Evolutionary conservation across 1,140 invertebrate genomes (phyloP).

Genomic region (Papilio polytes): DNA sequence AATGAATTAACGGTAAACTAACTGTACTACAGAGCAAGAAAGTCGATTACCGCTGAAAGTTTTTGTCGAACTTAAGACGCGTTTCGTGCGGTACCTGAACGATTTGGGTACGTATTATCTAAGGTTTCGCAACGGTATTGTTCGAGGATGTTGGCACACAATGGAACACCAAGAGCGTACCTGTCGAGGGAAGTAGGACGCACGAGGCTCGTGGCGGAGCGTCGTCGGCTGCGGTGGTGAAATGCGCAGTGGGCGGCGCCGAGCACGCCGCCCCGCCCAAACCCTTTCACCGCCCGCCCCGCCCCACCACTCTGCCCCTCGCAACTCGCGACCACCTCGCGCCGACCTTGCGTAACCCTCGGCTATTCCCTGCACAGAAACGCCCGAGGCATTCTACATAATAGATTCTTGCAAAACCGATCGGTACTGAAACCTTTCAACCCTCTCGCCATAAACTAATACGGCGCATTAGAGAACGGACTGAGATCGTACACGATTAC

Average conservation of each 20-base stretch:
- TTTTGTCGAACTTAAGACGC: not conserved
- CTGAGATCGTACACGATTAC: constrained; percentile 31
- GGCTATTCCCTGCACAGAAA: constrained; percentile 62
- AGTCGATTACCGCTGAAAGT: not conserved
- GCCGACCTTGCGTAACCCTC: constrained; percentile 65
- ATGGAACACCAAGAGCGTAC: constrained; percentile 78
- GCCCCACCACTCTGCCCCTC: constrained; percentile 70
- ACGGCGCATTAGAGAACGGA: constrained; percentile 34
- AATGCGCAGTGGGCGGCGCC: constrained; percentile 76
- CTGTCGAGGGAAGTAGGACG: constrained; percentile 77
- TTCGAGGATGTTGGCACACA: constrained; percentile 71
- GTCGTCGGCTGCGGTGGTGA: constrained; percentile 67
- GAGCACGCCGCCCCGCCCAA: constrained; percentile 79
- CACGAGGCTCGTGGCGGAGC: constrained; percentile 65
- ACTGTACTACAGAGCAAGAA: not conserved
- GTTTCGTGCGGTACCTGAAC: constrained; percentile 43
- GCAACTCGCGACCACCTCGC: constrained; percentile 54
- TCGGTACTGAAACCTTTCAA: constrained; percentile 43
- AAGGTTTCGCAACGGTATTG: constrained; percentile 77
- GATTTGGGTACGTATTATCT: constrained; percentile 70
- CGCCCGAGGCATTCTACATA: constrained; percentile 62
- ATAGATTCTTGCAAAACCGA: constrained; percentile 58
- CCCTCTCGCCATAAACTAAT: constrained; percentile 41
- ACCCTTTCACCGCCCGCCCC: constrained; percentile 76
- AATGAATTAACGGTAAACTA: constrained; percentile 21